Conservation (phyloP, 2,888 invertebrate species). For the Rhingia campestris region DNA sequence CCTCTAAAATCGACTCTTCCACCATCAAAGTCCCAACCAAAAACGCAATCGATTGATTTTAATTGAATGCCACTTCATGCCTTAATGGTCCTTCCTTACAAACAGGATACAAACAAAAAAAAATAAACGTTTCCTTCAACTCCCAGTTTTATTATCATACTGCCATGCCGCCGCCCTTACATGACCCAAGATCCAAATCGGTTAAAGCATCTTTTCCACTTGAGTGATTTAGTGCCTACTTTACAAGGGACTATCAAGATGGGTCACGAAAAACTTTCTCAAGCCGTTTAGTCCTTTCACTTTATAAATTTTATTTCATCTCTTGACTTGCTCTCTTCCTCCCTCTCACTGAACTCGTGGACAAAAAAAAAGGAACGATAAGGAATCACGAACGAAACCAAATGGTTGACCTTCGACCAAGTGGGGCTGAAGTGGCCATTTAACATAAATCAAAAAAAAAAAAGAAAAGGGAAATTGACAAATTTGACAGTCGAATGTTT, state of each 20-base stretch:
- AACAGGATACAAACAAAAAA: not conserved
- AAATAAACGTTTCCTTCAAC: not conserved
- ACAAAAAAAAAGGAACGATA: constrained; percentile 23
- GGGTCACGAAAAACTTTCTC: constrained; percentile 42
- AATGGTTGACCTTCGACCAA: constrained; percentile 47
- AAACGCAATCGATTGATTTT: too few relatives aligned
- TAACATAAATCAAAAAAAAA: constrained; percentile 59
- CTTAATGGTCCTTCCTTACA: too few relatives aligned
- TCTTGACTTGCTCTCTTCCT: not conserved
- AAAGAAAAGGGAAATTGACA: constrained; percentile 59
- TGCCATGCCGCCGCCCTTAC: not conserved
- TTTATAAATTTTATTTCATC: not conserved
- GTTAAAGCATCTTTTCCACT: constrained; percentile 53
- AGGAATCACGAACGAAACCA: not conserved
- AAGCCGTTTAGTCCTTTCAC: constrained; percentile 10
- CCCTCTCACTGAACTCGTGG: constrained; percentile 7
- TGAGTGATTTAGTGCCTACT: constrained; percentile 64
- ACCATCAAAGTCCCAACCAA: too few relatives aligned
- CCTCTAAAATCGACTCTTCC: too few relatives aligned
- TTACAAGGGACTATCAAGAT: constrained; percentile 61
- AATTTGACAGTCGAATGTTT: constrained; percentile 37
- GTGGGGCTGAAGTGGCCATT: constrained; percentile 32
- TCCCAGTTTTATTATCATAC: not conserved
- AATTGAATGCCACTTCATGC: too few relatives aligned
- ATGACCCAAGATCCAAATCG: constrained; percentile 56